These are phyloP conservation scores for Furnarius figulus DNA, from an alignment of 2,113 vertebrate genomes.

Conservation along the genomic window DNA sequence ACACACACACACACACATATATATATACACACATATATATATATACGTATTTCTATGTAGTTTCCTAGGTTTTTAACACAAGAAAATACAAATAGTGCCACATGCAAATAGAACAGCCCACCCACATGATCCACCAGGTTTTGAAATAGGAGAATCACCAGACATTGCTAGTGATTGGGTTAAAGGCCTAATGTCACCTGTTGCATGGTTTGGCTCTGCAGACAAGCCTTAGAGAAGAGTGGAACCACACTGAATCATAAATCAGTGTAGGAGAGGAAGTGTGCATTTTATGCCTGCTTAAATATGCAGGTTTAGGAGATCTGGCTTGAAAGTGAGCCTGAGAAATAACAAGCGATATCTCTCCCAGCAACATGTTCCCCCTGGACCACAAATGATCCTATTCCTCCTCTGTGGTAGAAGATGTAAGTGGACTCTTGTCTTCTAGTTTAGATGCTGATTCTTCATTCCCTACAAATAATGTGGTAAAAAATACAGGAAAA, in stretches of 20 bases:
- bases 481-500: background rate
- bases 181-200: background rate
- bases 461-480: background rate
- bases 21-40: background rate
- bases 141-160: background rate
- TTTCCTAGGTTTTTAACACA: slow-evolving; percentile 52
- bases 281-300: background rate
- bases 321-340: background rate
- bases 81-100: slow-evolving; percentile 48
- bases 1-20: too few species aligned
- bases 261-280: background rate
- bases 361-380: rapidly evolving
- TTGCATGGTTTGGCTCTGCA: background rate
- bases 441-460: background rate
- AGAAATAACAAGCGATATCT: background rate
- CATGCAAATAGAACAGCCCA: slow-evolving; percentile 30
- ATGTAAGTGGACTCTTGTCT: background rate
- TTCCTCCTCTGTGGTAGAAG: background rate
- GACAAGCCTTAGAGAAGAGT: background rate
- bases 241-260: background rate
- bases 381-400: background rate
- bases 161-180: background rate
- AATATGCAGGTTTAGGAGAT: background rate
- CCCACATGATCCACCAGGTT: background rate
- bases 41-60: background rate